Evolutionary conservation across 1,140 invertebrate genomes (phyloP).

Genomic region (Sitodiplosis mosellana): DNA sequence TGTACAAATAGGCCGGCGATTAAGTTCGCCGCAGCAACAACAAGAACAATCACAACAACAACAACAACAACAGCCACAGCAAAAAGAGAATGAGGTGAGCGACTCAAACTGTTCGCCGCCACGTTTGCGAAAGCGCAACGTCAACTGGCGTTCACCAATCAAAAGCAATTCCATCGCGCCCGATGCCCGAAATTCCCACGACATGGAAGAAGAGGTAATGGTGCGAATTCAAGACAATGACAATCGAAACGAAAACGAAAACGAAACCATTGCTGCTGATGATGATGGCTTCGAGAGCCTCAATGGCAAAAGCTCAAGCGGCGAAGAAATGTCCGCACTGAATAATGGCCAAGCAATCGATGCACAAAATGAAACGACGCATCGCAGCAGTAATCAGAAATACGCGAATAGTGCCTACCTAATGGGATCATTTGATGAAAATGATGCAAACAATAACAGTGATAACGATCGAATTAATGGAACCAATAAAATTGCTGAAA

Average conservation of each 20-base stretch:
- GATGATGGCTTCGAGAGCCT: constrained; percentile 75
- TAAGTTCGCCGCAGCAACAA: neutral
- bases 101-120: neutral
- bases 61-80: neutral
- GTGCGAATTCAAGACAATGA: neutral
- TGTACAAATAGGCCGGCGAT: neutral
- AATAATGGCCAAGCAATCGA: too few species aligned
- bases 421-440: constrained; percentile 5
- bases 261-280: constrained; percentile 22
- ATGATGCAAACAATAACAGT: constrained; percentile 2
- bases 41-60: neutral
- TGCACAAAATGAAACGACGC: too few species aligned
- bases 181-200: neutral
- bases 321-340: constrained; percentile 30
- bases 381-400: neutral
- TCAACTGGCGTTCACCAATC: constrained; percentile 22
- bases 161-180: constrained; percentile 3
- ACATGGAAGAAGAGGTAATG: neutral
- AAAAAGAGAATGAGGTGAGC: too few species aligned
- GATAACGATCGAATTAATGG: neutral
- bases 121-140: constrained; percentile 18
- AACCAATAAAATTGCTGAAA: neutral
- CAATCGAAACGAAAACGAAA: neutral
- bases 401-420: neutral
- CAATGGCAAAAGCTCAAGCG: constrained; percentile 63